Evolutionary conservation across 2,888 invertebrate species (phyloP).

Genomic region (Drosophila nr. fundita): DNA sequence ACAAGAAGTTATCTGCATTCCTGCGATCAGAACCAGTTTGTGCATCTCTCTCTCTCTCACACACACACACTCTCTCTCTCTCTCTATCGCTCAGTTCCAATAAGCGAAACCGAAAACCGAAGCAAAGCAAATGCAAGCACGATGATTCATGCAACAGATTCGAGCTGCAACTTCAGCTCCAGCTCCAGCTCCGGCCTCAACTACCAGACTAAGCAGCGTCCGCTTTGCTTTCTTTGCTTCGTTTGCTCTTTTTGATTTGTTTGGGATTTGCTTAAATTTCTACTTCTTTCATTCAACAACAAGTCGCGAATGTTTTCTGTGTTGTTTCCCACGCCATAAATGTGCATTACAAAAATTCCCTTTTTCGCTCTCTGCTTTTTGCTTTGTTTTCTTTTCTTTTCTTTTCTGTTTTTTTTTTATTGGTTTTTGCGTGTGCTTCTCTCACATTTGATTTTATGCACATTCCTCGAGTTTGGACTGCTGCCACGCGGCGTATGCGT

Average conservation of each 20-base stretch:
- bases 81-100: background rate
- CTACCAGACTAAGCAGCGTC: conserved; percentile 71
- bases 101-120: conserved; percentile 10
- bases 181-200: conserved; percentile 45
- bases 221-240: conserved; percentile 37
- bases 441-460: conserved; percentile 55
- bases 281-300: conserved; percentile 59
- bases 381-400: background rate
- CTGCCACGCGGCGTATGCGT: conserved; percentile 72
- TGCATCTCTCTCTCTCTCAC: conserved; percentile 20
- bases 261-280: conserved; percentile 46
- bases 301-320: conserved; percentile 60
- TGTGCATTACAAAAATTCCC: conserved; percentile 39
- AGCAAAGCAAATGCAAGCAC: conserved; percentile 50
- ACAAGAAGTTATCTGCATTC: conserved; percentile 77
- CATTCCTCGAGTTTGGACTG: conserved; percentile 50
- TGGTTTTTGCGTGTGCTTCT: conserved; percentile 1
- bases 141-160: conserved; percentile 69
- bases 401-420: background rate
- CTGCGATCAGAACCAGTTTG: conserved; percentile 68
- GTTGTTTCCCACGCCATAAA: conserved; percentile 73
- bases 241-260: conserved; percentile 4
- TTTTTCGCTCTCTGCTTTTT: background rate
- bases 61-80: background rate
- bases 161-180: conserved; percentile 39